Evolutionary conservation across 1,140 invertebrate species (phyloP), one percentile per base, ranked within the genome.

Genomic region (Temnothorax nylanderi): DNA sequence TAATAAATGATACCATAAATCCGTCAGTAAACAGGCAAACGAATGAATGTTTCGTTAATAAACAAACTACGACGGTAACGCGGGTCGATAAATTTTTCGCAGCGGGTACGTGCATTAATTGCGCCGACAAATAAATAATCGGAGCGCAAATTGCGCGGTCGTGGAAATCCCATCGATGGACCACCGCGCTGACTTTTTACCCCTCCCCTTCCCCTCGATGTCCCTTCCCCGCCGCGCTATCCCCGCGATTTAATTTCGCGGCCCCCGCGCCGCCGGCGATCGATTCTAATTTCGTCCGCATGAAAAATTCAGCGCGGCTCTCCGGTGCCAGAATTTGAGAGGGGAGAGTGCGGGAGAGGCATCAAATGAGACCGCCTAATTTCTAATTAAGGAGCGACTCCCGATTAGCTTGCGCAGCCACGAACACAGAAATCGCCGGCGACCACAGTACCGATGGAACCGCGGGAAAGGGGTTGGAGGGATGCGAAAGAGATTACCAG

Each of bases 321-420:
- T 18, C 86, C 37, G 49, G 18, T 13, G 32, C 16, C 44, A 18
- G 47, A 81, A 67, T 58, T 62, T 11, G 56, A 54, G 51, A 18
- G 32, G 60, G 26, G 3, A 2, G 34, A 8, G 18, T 3, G 16
- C 6, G 10, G 7, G 71, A 10, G 69, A 3, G 32, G 51, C 67
- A 54, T 58, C 67, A 75, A 85, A 78, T 76, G 78, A 75, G 67
- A 54, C 86, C 75, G 67, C 72, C 85, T 90, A 87, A 90, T 90
- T 87, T 90, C 88, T 90, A 88, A 90, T 90, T 90, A 90, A 90
- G 86, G 78, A 88, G 60, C 80, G 44, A 80, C 58, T 81, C 64
- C 18, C 64, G 89, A 87, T 87, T 90, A 90, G 86, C 60, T 78
- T 72, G 85, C 78, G 56, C 60, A 51, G 86, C 62, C 71, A 75